Conservation (phyloP, 2,888 invertebrate species). For the Labia minor region DNA sequence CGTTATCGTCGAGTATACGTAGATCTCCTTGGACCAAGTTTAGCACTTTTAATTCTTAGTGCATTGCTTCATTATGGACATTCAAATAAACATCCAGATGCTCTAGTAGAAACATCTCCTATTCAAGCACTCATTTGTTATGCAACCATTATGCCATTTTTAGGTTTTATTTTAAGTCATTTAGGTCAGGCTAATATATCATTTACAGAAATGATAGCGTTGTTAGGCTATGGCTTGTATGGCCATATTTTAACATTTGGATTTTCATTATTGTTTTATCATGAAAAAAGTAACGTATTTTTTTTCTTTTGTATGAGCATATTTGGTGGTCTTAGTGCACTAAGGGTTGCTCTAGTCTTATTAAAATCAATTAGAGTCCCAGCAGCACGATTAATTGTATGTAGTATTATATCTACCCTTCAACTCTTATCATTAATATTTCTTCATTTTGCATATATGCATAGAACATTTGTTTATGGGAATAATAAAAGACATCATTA, state of each 20-base stretch:
- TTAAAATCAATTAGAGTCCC: conserved; percentile 39
- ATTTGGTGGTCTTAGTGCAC: conserved; percentile 40
- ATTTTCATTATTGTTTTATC: conserved; percentile 36
- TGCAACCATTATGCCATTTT: conserved; percentile 33
- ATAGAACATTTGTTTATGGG: conserved; percentile 36
- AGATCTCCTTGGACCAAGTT: conserved; percentile 38
- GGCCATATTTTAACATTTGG: conserved; percentile 39
- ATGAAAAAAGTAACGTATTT: conserved; percentile 37
- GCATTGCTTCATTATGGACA: conserved; percentile 36
- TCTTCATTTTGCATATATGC: conserved; percentile 43
- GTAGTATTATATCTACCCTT: conserved; percentile 37
- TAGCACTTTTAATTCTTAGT: conserved; percentile 35
- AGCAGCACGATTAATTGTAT: conserved; percentile 39
- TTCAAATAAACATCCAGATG: conserved; percentile 32
- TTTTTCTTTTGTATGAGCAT: conserved; percentile 39
- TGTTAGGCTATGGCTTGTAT: conserved; percentile 40
- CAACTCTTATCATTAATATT: conserved; percentile 42
- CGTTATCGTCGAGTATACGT: conserved; percentile 35
- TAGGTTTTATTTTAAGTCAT: conserved; percentile 34
- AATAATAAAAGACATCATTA: conserved; percentile 9
- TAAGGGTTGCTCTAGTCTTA: conserved; percentile 39
- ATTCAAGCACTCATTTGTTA: conserved; percentile 33
- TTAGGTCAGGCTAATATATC: conserved; percentile 33
- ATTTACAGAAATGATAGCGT: conserved; percentile 35
- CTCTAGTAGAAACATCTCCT: conserved; percentile 32